Evolutionary conservation across 2,113 vertebrate genomes (phyloP).

Genomic region (Bambusicola thoracicus): DNA sequence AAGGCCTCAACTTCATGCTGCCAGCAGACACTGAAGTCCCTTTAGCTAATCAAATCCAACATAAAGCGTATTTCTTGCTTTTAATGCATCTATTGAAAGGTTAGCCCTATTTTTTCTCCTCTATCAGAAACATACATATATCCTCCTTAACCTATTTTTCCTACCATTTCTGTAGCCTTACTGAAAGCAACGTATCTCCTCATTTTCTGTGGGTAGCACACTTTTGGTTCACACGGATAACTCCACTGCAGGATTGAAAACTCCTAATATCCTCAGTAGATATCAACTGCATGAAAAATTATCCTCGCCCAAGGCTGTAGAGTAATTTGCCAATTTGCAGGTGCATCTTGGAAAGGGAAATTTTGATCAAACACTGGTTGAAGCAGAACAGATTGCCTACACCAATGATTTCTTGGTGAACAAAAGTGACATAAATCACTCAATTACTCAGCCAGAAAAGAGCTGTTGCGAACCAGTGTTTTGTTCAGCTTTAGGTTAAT

Average conservation of each 20-base stretch:
- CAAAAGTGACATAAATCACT: constrained; percentile 7
- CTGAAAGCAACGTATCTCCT: background rate
- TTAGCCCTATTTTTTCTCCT: background rate
- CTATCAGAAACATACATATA: background rate
- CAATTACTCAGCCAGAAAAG: constrained; percentile 4
- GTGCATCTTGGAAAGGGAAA: background rate
- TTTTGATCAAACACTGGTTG: constrained; percentile 44
- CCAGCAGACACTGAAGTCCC: fast-evolving
- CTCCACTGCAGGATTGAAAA: background rate
- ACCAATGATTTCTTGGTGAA: background rate
- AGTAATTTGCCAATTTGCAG: constrained; percentile 48
- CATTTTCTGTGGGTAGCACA: background rate
- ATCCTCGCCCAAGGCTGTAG: constrained; percentile 15
- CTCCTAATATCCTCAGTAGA: constrained; percentile 3
- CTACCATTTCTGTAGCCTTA: background rate
- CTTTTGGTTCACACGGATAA: fast-evolving
- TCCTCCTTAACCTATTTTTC: background rate
- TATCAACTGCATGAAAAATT: constrained; percentile 45
- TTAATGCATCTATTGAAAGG: background rate
- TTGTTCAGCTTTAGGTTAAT: constrained; percentile 19
- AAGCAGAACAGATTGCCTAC: constrained; percentile 50
- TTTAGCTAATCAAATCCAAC: background rate
- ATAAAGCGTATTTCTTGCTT: background rate
- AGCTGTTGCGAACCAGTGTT: background rate
- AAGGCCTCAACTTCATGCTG: background rate